Conservation (phyloP, 2,797 vertebrate genomes). For the Anguilla obscura region DNA sequence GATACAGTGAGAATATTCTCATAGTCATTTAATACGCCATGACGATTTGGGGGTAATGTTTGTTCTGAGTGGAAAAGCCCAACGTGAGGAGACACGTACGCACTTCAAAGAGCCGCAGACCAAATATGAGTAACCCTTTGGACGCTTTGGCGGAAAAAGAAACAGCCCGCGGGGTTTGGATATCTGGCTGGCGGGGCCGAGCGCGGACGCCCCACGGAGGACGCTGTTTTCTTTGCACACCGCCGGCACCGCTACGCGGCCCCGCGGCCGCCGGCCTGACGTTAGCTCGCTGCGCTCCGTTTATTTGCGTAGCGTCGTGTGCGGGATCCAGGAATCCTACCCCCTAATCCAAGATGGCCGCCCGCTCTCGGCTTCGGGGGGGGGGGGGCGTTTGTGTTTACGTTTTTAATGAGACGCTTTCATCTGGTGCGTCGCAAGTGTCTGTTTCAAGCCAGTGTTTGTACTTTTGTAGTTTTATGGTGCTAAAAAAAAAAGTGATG, state of each 20-base stretch:
- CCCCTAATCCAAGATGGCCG: slow-evolving; percentile 35
- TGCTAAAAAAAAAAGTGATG: slow-evolving; percentile 28
- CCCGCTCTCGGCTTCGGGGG: slow-evolving; percentile 24
- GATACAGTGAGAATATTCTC: slow-evolving; percentile 26
- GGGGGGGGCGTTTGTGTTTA: slow-evolving; percentile 35
- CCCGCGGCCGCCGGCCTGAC: slow-evolving; percentile 72
- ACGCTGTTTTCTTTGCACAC: slow-evolving; percentile 90
- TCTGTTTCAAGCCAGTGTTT: slow-evolving; percentile 53
- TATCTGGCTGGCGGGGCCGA: slow-evolving; percentile 79
- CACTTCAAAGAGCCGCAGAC: slow-evolving; percentile 84
- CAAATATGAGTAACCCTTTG: slow-evolving; percentile 81
- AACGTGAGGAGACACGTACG: slow-evolving; percentile 51
- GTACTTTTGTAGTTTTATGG: slow-evolving; percentile 42
- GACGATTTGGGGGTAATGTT: slow-evolving; percentile 50
- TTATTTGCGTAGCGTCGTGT: slow-evolving; percentile 75
- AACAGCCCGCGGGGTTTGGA: slow-evolving; percentile 77
- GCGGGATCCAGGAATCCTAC: slow-evolving; percentile 56
- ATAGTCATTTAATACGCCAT: slow-evolving; percentile 10
- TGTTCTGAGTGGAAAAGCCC: slow-evolving; percentile 40
- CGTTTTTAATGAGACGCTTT: slow-evolving; percentile 29
- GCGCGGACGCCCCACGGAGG: slow-evolving; percentile 74
- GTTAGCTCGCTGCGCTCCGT: slow-evolving; percentile 65
- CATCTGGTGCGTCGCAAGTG: slow-evolving; percentile 40
- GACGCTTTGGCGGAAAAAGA: slow-evolving; percentile 76
- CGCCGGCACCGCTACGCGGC: slow-evolving; percentile 65